Evolutionary conservation across 2,888 invertebrate genomes (phyloP).

Genomic region (Athalia circularis): DNA sequence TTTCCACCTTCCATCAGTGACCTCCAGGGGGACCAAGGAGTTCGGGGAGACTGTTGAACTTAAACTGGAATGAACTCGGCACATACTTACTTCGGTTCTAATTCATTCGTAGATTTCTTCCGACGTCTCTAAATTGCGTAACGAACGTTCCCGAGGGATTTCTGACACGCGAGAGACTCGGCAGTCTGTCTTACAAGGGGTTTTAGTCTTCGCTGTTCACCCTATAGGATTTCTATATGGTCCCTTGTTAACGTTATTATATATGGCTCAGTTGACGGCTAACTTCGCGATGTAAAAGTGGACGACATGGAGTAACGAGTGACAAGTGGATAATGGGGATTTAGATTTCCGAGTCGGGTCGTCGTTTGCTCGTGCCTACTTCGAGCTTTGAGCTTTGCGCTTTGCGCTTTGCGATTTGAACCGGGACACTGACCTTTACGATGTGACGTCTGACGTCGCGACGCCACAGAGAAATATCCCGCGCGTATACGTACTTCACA

Average conservation of each 20-base stretch:
- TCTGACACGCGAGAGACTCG: conserved; percentile 3
- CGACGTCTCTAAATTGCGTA: background rate
- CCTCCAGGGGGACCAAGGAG: background rate
- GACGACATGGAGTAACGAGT: conserved; percentile 30
- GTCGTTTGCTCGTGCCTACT: conserved; percentile 20
- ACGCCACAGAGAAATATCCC: background rate
- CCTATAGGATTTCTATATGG: background rate
- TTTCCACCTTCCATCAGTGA: background rate
- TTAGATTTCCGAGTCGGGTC: conserved; percentile 31
- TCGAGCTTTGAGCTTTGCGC: conserved; percentile 20
- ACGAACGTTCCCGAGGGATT: conserved; percentile 1
- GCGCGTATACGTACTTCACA: no score
- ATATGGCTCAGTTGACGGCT: conserved; percentile 25
- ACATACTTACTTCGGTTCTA: background rate
- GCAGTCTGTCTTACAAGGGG: conserved; percentile 8
- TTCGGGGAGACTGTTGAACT: conserved; percentile 4
- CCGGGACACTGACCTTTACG: conserved; percentile 23
- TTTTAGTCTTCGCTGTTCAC: background rate
- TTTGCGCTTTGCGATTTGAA: conserved; percentile 4
- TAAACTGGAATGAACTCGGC: conserved; percentile 28
- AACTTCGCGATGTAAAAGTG: conserved; percentile 18
- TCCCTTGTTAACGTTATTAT: conserved; percentile 27
- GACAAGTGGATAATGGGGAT: conserved; percentile 42
- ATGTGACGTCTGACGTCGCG: conserved; percentile 3
- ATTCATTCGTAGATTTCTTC: conserved; percentile 1